Evolutionary conservation across 2,113 vertebrate genomes (phyloP).

Genomic region (Aspiorhynchus laticeps): DNA sequence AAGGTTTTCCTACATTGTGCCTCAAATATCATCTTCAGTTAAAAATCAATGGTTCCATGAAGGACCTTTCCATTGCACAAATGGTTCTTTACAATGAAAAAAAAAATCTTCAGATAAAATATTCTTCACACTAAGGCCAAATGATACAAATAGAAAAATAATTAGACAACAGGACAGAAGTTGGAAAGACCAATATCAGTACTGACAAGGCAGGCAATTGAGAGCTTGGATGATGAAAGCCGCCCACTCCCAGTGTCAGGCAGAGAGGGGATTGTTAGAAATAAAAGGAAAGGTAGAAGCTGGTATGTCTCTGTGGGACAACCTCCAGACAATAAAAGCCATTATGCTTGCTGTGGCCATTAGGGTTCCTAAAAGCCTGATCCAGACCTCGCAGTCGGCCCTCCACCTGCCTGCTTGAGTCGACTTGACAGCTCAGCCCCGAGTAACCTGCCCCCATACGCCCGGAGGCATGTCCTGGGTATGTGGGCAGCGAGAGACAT

Average conservation of each 20-base stretch:
- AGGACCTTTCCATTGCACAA: neutral
- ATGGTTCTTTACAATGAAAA: no score
- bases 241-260: constrained; percentile 49
- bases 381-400: neutral
- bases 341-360: constrained; percentile 63
- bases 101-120: no score
- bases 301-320: constrained; percentile 62
- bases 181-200: constrained; percentile 63
- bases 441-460: constrained; percentile 21
- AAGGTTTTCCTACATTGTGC: constrained; percentile 13
- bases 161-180: neutral
- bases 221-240: constrained; percentile 59
- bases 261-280: constrained; percentile 63
- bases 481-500: constrained; percentile 35
- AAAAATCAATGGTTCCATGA: neutral
- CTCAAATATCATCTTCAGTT: neutral
- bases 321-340: constrained; percentile 66
- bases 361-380: constrained; percentile 69
- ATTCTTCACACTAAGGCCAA: neutral
- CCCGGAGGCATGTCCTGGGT: constrained; percentile 34
- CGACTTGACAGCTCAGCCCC: constrained; percentile 50
- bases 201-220: constrained; percentile 66
- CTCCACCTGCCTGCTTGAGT: constrained; percentile 43
- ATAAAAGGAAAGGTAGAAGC: constrained; percentile 56
- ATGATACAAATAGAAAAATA: neutral